Conservation (phyloP, 2,797 vertebrate species). For the Falco peregrinus region DNA sequence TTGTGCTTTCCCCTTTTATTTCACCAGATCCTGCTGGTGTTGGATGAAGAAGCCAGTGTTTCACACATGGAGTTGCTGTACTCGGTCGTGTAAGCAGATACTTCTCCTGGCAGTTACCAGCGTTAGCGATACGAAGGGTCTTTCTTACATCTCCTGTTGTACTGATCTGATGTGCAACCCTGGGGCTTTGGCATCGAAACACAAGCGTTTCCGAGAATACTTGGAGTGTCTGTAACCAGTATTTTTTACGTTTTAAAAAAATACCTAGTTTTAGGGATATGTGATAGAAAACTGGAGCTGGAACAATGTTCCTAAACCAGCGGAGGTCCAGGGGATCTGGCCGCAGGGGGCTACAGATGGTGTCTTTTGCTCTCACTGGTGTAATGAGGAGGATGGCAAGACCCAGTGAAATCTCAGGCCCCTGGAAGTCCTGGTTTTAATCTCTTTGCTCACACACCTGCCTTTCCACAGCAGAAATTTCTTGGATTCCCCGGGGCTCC, state of each 20-base stretch:
- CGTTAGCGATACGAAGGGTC: neutral
- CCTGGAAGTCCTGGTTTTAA: neutral
- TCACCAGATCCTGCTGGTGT: neutral
- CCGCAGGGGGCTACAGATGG: neutral
- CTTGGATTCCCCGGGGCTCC: neutral
- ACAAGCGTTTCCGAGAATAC: neutral
- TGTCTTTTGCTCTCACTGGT: neutral
- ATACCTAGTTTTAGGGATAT: neutral
- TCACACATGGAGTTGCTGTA: neutral
- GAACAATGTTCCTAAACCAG: neutral
- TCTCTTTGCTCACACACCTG: neutral
- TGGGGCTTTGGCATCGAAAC: neutral
- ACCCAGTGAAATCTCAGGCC: neutral
- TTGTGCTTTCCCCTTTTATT: neutral
- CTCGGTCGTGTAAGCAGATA: neutral
- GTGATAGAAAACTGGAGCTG: neutral
- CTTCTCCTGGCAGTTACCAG: neutral
- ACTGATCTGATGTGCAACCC: neutral
- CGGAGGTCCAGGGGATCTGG: rapidly evolving
- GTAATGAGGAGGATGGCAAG: neutral
- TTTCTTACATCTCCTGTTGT: neutral
- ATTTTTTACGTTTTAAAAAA: neutral
- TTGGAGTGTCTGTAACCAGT: neutral
- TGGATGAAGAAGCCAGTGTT: neutral
- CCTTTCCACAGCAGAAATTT: neutral